Evolutionary conservation across 1,140 invertebrate species (phyloP).

Genomic region (Hyles vespertilio): DNA sequence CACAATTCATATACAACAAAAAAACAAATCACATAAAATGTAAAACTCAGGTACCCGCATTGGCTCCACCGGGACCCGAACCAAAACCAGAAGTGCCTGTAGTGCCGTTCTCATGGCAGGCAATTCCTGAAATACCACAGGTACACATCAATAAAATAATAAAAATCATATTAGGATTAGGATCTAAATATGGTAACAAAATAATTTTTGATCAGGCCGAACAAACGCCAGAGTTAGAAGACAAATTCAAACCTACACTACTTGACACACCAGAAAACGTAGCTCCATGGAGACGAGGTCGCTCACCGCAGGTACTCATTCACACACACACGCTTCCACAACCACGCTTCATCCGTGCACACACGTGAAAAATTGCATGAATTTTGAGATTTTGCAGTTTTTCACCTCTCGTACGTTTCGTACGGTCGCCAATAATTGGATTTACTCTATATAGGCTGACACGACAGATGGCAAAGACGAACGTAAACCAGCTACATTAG

Average conservation of each 20-base stretch:
- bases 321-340: constrained; percentile 16
- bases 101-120: constrained; percentile 61
- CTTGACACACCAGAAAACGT: constrained; percentile 42
- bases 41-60: constrained; percentile 39
- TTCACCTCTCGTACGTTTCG: constrained; percentile 15
- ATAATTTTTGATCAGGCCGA: constrained; percentile 50
- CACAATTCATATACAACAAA: constrained; percentile 2
- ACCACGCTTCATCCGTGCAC: constrained; percentile 9
- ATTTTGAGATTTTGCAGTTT: background rate
- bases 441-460: constrained; percentile 65
- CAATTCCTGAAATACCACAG: constrained; percentile 68
- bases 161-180: constrained; percentile 11
- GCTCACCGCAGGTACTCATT: constrained; percentile 55
- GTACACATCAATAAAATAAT: constrained; percentile 34
- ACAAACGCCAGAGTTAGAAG: constrained; percentile 63
- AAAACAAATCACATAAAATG: background rate
- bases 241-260: constrained; percentile 59
- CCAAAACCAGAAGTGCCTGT: constrained; percentile 54
- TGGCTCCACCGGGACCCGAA: constrained; percentile 42
- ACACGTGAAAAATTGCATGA: constrained; percentile 3
- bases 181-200: constrained; percentile 6
- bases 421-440: constrained; percentile 58
- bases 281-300: constrained; percentile 52
- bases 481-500: constrained; percentile 49
- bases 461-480: constrained; percentile 45